phyloP scores from a whole-genome alignment of 2,888 invertebrate species.

The Craniophora ligustri region DNA sequence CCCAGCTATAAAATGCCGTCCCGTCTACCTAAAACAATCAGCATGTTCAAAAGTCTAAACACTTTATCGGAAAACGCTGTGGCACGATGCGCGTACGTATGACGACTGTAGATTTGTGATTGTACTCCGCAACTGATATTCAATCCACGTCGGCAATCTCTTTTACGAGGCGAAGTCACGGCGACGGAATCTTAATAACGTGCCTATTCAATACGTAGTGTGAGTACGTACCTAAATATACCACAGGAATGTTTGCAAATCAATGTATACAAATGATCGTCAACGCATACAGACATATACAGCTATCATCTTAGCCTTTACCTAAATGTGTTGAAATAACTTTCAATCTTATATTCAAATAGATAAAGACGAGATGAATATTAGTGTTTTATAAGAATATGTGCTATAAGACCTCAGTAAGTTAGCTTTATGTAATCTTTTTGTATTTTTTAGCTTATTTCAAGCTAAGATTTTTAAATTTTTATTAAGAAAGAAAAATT shows the following conservation, averaged over 20 bases:
- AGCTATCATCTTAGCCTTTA: no score
- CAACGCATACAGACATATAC: no score
- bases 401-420: no score
- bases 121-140: slow-evolving; percentile 60
- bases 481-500: no score
- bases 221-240: slow-evolving; percentile 56
- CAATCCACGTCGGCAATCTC: slow-evolving; percentile 76
- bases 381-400: no score
- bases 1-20: slow-evolving; percentile 30
- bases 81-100: slow-evolving; percentile 52
- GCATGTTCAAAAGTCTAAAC: slow-evolving; percentile 55
- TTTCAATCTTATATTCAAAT: no score
- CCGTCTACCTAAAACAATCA: slow-evolving; percentile 32
- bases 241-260: no score
- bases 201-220: slow-evolving; percentile 58
- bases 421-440: no score
- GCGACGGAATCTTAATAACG: slow-evolving; percentile 66
- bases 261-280: slow-evolving; percentile 25
- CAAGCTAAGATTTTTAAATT: no score
- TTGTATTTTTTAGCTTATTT: no score
- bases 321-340: no score
- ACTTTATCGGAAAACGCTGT: slow-evolving; percentile 53
- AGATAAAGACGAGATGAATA: no score
- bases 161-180: slow-evolving; percentile 67
- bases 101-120: slow-evolving; percentile 63